A percentile compares a stretch with the other conserved stretches of the same genome.
These are phyloP conservation scores for Chionodraco myersi DNA, from an alignment of 2,113 vertebrate species.

Conservation along the genomic window DNA sequence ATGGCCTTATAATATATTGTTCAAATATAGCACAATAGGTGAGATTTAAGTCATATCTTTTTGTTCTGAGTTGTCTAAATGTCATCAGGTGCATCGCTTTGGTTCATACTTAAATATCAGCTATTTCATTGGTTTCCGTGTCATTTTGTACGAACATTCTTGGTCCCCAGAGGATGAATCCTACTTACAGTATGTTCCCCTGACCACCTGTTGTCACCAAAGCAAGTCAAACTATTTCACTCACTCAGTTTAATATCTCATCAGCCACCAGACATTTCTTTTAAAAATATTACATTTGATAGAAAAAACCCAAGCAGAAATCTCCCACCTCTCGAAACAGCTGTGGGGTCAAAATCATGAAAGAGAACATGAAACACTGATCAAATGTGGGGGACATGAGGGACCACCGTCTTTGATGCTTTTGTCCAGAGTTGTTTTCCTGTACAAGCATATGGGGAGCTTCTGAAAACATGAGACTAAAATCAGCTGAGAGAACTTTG, in stretches of 20 bases:
- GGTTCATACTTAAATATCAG: background rate
- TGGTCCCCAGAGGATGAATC: background rate
- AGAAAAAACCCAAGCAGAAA: slow-evolving; percentile 11
- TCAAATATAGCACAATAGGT: too few relatives aligned
- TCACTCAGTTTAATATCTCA: background rate
- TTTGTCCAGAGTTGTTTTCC: slow-evolving; percentile 60
- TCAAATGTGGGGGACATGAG: slow-evolving; percentile 59
- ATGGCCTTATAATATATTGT: too few relatives aligned
- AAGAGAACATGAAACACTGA: slow-evolving; percentile 51
- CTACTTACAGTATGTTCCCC: background rate
- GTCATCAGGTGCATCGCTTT: background rate
- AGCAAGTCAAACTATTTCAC: background rate
- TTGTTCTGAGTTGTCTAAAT: background rate
- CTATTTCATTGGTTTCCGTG: background rate
- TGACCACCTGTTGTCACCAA: background rate
- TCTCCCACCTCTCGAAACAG: slow-evolving; percentile 58
- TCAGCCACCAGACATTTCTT: background rate
- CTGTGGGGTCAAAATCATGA: slow-evolving; percentile 67
- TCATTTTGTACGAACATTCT: background rate
- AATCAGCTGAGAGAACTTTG: slow-evolving; percentile 63
- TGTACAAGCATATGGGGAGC: slow-evolving; percentile 35
- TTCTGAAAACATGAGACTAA: slow-evolving; percentile 52
- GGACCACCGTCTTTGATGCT: slow-evolving; percentile 75
- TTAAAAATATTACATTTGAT: slow-evolving; percentile 9
- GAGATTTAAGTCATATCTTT: background rate